Evolutionary conservation across 2,888 invertebrate genomes (phyloP), one percentile per base, ranked within the genome.

Genomic region (Trachelus stipa): DNA sequence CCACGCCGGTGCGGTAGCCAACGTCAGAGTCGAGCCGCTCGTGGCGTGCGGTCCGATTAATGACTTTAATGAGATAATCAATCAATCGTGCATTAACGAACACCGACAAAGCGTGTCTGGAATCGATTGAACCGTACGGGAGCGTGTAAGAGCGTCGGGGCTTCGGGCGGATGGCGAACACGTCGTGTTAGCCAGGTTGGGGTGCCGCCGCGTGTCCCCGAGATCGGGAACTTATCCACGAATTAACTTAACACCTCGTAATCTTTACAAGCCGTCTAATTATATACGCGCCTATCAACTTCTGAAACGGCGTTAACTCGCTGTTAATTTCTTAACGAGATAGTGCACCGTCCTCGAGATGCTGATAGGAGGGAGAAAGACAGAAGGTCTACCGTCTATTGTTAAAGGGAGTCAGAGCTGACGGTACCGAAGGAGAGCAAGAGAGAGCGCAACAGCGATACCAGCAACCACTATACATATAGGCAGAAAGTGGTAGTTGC

Each of bases 251-350:
- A 74, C 74, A 74, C 74, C 34, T 71, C 11, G 79, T 81, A 83
- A 86, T 86, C 86, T 87, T 84, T 79, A 76, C 79, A 71, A 84
- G 83, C 83, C 85, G 84, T 87, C 85, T 83, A 85, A 86, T 86
- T 86, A 86, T 81, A 82, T 81, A n/a, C 73, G 56, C 23, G 30
- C 73, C 73, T 73, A 69, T 35, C 68, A n/a, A 35, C 35, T 31
- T 40, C 69, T 71, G 71, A 79, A 56, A 73, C 40, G 76, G 81
- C 82, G 84, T 87, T 86, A 86, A 87, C 86, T 85, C 82, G 84
- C 77, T 83, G 83, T 87, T 86, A 86, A 87, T 86, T 87, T 84
- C 83, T 86, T 83, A 86, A 87, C 83, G 86, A 83, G 83, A 86
- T 84, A 71, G 23, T 35, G 79, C 73, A 34, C 31, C 74, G 35